Evolutionary conservation across 37 sponge, comb jelly and placozoan genomes (phyloP).

Genomic region (Aplysina aerophoba): DNA sequence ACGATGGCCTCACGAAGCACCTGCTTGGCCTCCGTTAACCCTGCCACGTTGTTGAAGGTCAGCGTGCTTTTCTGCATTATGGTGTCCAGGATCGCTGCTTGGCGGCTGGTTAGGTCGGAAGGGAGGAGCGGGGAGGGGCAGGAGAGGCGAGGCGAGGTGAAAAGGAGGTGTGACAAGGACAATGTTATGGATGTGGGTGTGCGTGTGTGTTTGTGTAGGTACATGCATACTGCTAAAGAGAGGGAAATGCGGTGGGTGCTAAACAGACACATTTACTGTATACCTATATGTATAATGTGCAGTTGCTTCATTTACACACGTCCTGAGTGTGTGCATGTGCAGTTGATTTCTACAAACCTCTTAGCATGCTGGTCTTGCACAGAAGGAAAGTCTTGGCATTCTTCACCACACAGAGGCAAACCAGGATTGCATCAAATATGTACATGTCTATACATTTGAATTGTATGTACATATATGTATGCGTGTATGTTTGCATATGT

Average conservation of each 20-base stretch:
- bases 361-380: background rate
- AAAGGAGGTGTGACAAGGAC: background rate
- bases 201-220: constrained; percentile 3
- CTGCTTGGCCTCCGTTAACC: constrained; percentile 75
- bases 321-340: background rate
- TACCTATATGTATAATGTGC: too few relatives aligned
- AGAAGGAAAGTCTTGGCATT: too few relatives aligned
- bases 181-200: constrained; percentile 12
- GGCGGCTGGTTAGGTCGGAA: constrained; percentile 40
- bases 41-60: constrained; percentile 67
- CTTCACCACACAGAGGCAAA: too few relatives aligned
- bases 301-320: too few relatives aligned
- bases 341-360: constrained; percentile 46
- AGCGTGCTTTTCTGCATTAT: constrained; percentile 24
- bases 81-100: constrained; percentile 46
- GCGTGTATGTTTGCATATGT: too few relatives aligned
- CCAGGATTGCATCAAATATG: background rate
- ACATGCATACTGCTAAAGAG: too few relatives aligned
- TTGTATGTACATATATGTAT: too few relatives aligned
- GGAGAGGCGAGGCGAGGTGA: background rate
- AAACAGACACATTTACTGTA: too few relatives aligned
- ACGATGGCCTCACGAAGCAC: constrained; percentile 73
- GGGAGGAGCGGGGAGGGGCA: background rate
- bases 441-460: background rate
- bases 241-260: too few relatives aligned